These are phyloP conservation scores for Cervus canadensis DNA, from an alignment of 2,113 vertebrate genomes.

Conservation along the genomic window DNA sequence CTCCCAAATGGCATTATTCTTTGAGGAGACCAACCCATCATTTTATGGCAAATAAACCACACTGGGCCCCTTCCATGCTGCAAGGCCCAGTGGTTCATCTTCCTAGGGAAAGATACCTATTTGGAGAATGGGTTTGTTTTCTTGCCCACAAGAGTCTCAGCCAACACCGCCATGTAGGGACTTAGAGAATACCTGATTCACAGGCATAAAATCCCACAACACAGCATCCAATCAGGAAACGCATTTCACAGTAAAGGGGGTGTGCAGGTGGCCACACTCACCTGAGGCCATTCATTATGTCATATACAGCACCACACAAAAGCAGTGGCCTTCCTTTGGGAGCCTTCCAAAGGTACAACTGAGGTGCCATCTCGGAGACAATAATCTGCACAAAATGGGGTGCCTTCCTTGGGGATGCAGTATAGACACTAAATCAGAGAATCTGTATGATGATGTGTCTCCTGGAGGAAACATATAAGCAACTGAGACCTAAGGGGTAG, in stretches of 20 bases:
- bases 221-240: not conserved
- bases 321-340: not conserved
- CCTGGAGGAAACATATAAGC: not conserved
- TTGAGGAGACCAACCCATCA: not conserved
- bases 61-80: not conserved
- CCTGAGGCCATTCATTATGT: not conserved
- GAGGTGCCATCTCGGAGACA: not conserved
- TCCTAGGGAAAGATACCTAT: not conserved
- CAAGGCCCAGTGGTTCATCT: not conserved
- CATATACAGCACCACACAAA: not conserved
- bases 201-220: not conserved
- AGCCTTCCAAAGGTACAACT: not conserved
- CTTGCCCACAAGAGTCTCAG: not conserved
- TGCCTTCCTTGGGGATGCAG: not conserved
- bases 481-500: not conserved
- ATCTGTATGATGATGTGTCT: not conserved
- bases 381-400: not conserved
- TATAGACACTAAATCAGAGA: not conserved
- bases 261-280: not conserved
- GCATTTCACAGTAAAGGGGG: not conserved
- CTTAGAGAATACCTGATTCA: not conserved
- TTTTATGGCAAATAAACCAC: not conserved
- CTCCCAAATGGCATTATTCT: not conserved
- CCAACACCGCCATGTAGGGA: not conserved
- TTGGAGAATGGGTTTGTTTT: not conserved